Conservation (phyloP, 2,888 invertebrate genomes). For the Fissipunctia ypsillon region DNA sequence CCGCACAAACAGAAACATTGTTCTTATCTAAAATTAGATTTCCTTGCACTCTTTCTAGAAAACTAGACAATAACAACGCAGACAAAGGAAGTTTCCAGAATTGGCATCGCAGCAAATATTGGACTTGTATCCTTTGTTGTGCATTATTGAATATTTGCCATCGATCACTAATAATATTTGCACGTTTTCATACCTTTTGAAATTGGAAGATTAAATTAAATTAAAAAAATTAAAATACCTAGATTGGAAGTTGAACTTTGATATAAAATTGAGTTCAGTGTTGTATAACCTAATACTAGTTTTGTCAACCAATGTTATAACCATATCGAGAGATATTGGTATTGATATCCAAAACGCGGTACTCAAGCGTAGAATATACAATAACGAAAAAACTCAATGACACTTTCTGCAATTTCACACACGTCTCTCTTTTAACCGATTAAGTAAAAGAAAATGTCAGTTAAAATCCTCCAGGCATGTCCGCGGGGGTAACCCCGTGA, state of each 20-base stretch:
- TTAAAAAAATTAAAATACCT: too few relatives aligned
- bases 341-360: background rate
- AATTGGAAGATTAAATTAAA: too few relatives aligned
- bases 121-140: slow-evolving; percentile 23
- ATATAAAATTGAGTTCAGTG: background rate
- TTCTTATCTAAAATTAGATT: slow-evolving; percentile 36
- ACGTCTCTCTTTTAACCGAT: background rate
- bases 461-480: background rate
- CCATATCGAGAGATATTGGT: background rate
- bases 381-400: background rate
- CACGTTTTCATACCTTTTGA: slow-evolving; percentile 5
- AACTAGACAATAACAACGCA: slow-evolving; percentile 31
- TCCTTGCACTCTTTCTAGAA: slow-evolving; percentile 12
- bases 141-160: slow-evolving; percentile 28
- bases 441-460: background rate
- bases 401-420: background rate
- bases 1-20: slow-evolving; percentile 17
- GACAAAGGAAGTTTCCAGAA: slow-evolving; percentile 42
- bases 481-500: background rate
- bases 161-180: too few relatives aligned
- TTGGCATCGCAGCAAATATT: slow-evolving; percentile 25
- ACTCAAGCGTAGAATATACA: background rate
- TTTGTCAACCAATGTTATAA: background rate
- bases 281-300: background rate
- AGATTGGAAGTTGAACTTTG: background rate